A percentile compares a stretch with the other conserved stretches of the same genome.
phyloP scores from a whole-genome alignment of 2,888 invertebrate species.

The Hydroisotoma schaefferi region DNA sequence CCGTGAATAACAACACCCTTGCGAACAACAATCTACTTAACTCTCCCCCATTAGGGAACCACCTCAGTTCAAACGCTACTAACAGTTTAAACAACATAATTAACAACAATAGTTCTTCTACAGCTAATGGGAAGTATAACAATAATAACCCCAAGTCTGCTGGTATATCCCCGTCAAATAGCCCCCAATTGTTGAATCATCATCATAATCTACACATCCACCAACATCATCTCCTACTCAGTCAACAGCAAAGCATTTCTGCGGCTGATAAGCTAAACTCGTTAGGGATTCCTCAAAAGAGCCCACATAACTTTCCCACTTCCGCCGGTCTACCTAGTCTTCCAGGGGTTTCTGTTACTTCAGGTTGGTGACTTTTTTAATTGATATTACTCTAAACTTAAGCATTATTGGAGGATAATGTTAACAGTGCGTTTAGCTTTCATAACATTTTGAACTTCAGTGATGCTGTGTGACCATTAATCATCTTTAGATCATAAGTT shows the following conservation, averaged over 20 bases:
- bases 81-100: neutral
- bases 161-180: neutral
- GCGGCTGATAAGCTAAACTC: neutral
- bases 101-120: neutral
- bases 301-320: neutral
- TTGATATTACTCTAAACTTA: neutral
- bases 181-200: neutral
- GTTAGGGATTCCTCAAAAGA: conserved; percentile 2
- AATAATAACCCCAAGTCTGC: neutral
- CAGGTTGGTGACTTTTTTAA: neutral
- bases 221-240: neutral
- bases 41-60: neutral
- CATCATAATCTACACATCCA: neutral
- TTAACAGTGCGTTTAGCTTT: no score
- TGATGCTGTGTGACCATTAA: no score
- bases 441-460: no score
- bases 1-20: conserved; percentile 22
- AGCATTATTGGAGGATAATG: neutral
- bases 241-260: neutral
- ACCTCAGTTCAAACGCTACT: neutral
- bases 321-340: neutral
- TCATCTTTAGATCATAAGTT: no score
- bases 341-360: conserved; percentile 1
- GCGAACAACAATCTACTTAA: neutral
- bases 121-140: neutral